Percentiles rank a stretch among this genome's conserved stretches.
These are phyloP conservation scores for Pluvialis apricaria DNA, from an alignment of 2,113 vertebrate species.

Conservation along the genomic window DNA sequence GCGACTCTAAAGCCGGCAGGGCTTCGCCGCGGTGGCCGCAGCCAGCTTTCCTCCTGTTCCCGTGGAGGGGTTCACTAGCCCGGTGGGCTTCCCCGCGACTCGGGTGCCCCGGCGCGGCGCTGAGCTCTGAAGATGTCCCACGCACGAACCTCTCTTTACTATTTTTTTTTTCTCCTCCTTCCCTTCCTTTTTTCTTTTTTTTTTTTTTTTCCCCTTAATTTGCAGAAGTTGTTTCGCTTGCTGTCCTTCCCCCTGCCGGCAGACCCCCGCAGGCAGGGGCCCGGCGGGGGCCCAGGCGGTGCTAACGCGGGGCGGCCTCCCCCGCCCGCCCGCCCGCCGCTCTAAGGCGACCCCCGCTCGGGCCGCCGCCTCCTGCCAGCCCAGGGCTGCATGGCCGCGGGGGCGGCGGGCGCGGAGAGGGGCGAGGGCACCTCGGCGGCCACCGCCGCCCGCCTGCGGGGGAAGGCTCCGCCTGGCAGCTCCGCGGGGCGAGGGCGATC, in stretches of 20 bases:
- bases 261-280: not conserved
- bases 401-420: not conserved
- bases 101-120: not conserved
- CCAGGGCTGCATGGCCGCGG: conserved; percentile 59
- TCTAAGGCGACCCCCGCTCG: conserved; percentile 56
- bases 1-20: not conserved
- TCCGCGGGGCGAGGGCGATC: not conserved
- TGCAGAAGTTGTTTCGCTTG: not conserved
- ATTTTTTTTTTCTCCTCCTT: not conserved
- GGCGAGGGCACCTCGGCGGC: not conserved
- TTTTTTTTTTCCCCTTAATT: not conserved
- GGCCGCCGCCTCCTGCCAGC: conserved; percentile 61
- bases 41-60: not conserved
- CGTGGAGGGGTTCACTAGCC: not conserved
- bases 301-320: not conserved
- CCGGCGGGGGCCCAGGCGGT: not conserved
- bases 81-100: too few relatives aligned
- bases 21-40: not conserved
- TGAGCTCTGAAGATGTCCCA: not conserved
- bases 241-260: not conserved
- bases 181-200: too few relatives aligned
- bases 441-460: not conserved
- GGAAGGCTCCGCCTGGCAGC: not conserved
- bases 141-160: not conserved
- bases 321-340: not conserved